Evolutionary conservation across 2,797 vertebrate species (phyloP).

Genomic region (Distichodus sexfasciatus): DNA sequence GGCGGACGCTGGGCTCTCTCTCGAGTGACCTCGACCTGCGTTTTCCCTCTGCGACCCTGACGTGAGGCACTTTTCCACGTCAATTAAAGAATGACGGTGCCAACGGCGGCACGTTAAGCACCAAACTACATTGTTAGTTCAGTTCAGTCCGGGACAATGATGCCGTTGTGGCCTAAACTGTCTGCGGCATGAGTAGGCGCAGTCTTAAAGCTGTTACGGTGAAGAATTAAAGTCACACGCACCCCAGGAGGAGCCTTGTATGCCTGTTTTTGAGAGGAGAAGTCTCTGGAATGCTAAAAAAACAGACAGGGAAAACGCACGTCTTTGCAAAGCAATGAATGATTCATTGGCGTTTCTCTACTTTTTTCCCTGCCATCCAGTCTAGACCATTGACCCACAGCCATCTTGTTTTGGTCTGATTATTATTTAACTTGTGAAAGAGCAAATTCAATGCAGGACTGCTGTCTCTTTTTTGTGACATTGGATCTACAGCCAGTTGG

Average conservation of each 20-base stretch:
- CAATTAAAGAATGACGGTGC: background rate
- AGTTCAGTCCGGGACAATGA: conserved; percentile 22
- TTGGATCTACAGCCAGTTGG: conserved; percentile 58
- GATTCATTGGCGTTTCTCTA: conserved; percentile 38
- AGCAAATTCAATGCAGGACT: conserved; percentile 51
- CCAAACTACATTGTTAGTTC: background rate
- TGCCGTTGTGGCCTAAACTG: conserved; percentile 10
- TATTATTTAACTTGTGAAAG: conserved; percentile 52
- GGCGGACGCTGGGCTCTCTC: background rate
- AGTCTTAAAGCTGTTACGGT: conserved; percentile 22
- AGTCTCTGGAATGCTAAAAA: conserved; percentile 29
- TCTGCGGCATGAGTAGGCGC: conserved; percentile 23
- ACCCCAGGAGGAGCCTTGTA: conserved; percentile 10
- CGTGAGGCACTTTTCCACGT: background rate
- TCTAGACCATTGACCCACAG: conserved; percentile 50
- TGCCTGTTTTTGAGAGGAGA: conserved; percentile 18
- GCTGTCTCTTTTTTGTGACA: conserved; percentile 40
- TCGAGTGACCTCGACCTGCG: background rate
- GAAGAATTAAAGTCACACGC: conserved; percentile 45
- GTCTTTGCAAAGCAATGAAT: background rate
- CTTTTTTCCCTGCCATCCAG: conserved; percentile 38
- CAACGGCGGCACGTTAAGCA: background rate
- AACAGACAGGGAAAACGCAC: conserved; percentile 10
- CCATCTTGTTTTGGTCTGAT: conserved; percentile 54
- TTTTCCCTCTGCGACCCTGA: too few relatives aligned